Base-by-base conservation (phyloP, 2,888 invertebrate genomes). In the Cheilosia vulpina region DNA sequence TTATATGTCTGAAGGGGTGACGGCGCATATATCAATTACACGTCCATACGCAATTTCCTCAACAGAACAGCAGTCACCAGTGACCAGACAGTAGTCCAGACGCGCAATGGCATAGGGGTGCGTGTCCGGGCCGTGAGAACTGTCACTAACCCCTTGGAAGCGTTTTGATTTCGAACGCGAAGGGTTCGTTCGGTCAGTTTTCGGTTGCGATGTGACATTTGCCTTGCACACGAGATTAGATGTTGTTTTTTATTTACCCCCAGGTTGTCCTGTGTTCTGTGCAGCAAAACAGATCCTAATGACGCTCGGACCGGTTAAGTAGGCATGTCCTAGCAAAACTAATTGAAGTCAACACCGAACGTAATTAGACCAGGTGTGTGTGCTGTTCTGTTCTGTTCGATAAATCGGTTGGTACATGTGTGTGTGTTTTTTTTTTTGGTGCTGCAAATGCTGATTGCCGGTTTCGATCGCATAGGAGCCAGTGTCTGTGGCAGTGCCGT, bases 301-400 rank as follows among this genome's bases (percentile, higher is more conserved):
- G 79, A 84, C 69, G 55, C 52, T 66, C 45, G 60, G 63, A 79
- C 68, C 47, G 41, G 79, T 65, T 58, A 72, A 66, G 62, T 69
- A 58, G 73, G 69, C 45, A 60, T 80, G 75, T 84, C 58, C 80
- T 66, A 60, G 60, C 62, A 66, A 62, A 55, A 60, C 65, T 75
- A 79, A 84, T 79, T 79, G 73, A 79, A 84, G 73, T 79, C 79
- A 84, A 65, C 58, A 58, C 47, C 38, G 58, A 66, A 58, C 62
- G 65, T 84, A 84, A 84, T 84, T 80, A 84, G 84, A 31, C 75
- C 80, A 84, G 80, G 80, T 84, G 79, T 68, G 52, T 68, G 52
- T n/a, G n/a, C n/a, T n/a, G n/a, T n/a, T n/a, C 50, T 58, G 24
- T 53, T 38, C 41, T 27, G n/a, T 68, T 55, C 62, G 41, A 45